Base-by-base conservation (phyloP, 2,888 invertebrate genomes). In the Philereme transversata region DNA sequence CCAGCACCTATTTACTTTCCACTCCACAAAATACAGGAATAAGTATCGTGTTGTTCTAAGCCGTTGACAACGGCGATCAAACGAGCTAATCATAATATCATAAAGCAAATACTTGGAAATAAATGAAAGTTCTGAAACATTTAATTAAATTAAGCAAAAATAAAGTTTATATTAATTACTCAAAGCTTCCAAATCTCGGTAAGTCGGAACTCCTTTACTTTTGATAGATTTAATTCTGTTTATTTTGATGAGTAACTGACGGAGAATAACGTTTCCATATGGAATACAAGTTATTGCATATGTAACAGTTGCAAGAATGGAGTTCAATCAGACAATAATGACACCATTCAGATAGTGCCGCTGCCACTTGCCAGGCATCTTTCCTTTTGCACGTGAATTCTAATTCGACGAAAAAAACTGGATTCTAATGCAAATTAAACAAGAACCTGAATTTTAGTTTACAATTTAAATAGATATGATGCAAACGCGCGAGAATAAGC, bases 401-500 rank as follows among this genome's bases (percentile, higher is more conserved):
- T 61, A 67, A 69, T 67, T 64, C 59, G 62, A 57, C 59, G 50
- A 60, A 64, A 64, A 67, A 63, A 70, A 70, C 70, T 63, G 64
- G 70, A 65, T 70, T 58, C 62, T 62, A 64, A 70, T 70, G 70
- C 67, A 63, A 70, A 70, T 70, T 65, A 35, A 60, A 53, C 57
- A 45, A 65, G 61, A 68, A 70, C 65, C 67, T 67, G 67, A 65
- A 64, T 65, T 56, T 63, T 62, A 67, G 70, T 64, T 65, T 57
- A 65, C 67, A 65, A 67, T 68, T 70, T 70, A 67, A 68, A 70
- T 70, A 70, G 70, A 70, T 70, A 70, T 68, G 67, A 70, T 70
- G 70, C 70, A 67, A 68, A 70, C 68, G 51, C 45, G 51, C 52
- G 56, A 55, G 62, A 60, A 62, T 60, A 67, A 60, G 62, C 65